Evolutionary conservation across 2,113 vertebrate species (phyloP), one percentile per base, ranked within the genome.

Genomic region (Hoplias malabaricus): DNA sequence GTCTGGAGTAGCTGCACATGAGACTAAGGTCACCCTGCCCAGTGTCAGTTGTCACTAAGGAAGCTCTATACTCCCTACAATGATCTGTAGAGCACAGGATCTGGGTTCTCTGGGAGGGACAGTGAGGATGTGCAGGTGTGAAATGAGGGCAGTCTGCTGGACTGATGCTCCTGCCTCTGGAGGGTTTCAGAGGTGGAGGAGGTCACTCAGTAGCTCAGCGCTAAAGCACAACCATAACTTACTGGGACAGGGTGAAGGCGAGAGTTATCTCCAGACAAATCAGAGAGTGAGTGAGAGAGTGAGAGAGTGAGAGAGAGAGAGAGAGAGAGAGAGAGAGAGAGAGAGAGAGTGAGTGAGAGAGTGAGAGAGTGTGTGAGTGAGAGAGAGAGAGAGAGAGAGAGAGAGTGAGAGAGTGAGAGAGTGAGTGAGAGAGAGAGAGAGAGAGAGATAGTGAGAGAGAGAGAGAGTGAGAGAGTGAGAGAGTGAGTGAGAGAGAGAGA

Each of bases 141-240:
- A 31, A 59, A 59, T 42, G 36, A 68, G 50, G 34, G 77, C 61
- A 83, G 54, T 65, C 66, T 54, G 38, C 66, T 75, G 80, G 80
- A 73, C n/a, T 76, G 57, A 34, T 75, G 84, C 69, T 62, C 11
- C 70, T 69, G 72, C 21, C 40, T 69, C 19, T 7, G 43, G 25
- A 66, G 33, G 46, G 54, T n/a, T 62, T 54, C 62, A 21, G 16
- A 36, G 2, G 31, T 73, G 31, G 8, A 0, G 19, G 21, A 23
- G 50, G 69, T 73, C 71, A 63, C 13, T 9, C 9, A 43, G 50
- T 71, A 78, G 79, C 84, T 85, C 86, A 79, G 68, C 48, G 40
- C 54, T 80, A 85, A 87, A 82, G 78, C 79, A 78, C 77, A 23
- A 33, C 65, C 76, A 54, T 84, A 85, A 87, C 83, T 87, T 78